A percentile compares a stretch with the other conserved stretches of the same genome.
phyloP scores from a whole-genome alignment of 64 coral and sea anemone species.

The Anthopleura sola region DNA sequence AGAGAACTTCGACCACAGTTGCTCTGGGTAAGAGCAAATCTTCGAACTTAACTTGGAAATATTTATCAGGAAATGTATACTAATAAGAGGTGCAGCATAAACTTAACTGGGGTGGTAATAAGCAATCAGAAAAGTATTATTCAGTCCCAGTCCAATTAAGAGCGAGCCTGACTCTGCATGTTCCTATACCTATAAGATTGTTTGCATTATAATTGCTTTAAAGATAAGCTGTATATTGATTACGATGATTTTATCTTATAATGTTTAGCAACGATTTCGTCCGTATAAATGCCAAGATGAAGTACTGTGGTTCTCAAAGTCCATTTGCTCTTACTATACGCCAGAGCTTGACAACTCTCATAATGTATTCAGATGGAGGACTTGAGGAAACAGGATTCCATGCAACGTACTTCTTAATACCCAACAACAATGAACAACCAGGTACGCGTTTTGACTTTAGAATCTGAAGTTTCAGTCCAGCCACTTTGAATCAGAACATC shows the following conservation, averaged over 20 bases:
- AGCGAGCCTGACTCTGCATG: too few species aligned
- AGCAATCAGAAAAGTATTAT: too few species aligned
- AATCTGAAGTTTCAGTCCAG: too few species aligned
- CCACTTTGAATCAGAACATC: too few species aligned
- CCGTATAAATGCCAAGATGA: neutral
- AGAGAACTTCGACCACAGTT: neutral
- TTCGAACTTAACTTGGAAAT: too few species aligned
- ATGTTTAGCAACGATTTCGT: neutral
- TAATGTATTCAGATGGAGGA: neutral
- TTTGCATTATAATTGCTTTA: too few species aligned
- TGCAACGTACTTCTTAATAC: neutral
- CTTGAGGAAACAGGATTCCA: neutral
- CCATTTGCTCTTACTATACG: neutral
- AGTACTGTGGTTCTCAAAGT: neutral
- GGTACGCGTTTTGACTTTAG: neutral
- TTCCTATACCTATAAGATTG: too few species aligned
- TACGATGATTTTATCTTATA: neutral
- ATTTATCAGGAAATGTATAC: too few species aligned
- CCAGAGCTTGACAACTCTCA: neutral
- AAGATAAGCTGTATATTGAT: too few species aligned
- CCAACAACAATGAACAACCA: neutral
- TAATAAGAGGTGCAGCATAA: too few species aligned
- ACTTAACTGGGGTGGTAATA: too few species aligned
- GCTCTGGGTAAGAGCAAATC: neutral
- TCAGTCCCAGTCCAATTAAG: too few species aligned